A percentile compares a stretch with the other conserved stretches of the same genome.
phyloP scores from a whole-genome alignment of 2,888 invertebrate species.

The Sepioteuthis lessoniana region DNA sequence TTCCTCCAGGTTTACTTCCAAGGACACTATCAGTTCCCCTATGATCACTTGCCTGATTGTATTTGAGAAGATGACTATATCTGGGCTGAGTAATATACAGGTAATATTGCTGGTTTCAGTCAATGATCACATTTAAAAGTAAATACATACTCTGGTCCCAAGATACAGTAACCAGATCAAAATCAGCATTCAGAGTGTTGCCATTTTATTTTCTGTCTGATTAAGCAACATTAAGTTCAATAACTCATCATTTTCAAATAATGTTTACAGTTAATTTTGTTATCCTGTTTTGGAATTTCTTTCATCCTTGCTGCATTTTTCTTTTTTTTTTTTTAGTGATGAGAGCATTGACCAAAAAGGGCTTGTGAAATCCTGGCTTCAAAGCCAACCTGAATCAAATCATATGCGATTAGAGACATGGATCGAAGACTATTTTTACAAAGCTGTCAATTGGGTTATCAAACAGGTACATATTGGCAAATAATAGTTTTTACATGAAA shows the following conservation, averaged over 20 bases:
- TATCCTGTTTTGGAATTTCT: background rate
- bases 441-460: constrained; percentile 80
- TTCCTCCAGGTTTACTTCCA: too few species aligned
- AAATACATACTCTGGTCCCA: too few species aligned
- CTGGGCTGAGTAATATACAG: too few species aligned
- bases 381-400: constrained; percentile 77
- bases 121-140: too few species aligned
- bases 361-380: constrained; percentile 81
- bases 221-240: background rate
- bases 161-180: too few species aligned
- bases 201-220: too few species aligned
- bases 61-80: too few species aligned
- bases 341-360: constrained; percentile 82
- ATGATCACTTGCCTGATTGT: too few species aligned
- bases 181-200: too few species aligned
- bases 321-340: constrained; percentile 78
- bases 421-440: constrained; percentile 81
- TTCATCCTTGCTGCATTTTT: background rate
- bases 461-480: constrained; percentile 75
- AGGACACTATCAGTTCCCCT: too few species aligned
- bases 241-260: background rate
- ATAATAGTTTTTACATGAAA: background rate
- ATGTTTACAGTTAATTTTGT: background rate
- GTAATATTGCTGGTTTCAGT: too few species aligned
- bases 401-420: constrained; percentile 78